Conservation (phyloP, 2,888 invertebrate genomes). For the Palloptera scutellata region DNA sequence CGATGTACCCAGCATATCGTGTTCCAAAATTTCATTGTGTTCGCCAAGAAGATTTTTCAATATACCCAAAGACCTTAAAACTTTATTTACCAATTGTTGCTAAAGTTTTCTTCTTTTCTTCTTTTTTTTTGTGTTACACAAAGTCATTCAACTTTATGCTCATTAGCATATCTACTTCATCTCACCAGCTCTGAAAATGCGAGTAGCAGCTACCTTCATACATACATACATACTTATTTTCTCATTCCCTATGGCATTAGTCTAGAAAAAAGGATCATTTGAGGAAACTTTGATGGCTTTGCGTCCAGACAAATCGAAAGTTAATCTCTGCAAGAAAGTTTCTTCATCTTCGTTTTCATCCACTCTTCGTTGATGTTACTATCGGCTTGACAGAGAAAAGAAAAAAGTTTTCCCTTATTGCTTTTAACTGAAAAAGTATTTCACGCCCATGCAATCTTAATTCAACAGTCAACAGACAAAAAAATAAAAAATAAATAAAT, state of each 20-base stretch:
- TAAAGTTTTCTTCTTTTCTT: too few relatives aligned
- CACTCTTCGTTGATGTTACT: background rate
- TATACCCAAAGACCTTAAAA: too few relatives aligned
- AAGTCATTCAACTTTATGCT: slow-evolving; percentile 20
- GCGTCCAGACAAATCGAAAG: slow-evolving; percentile 35
- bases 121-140: background rate
- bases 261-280: background rate
- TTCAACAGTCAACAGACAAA: too few relatives aligned
- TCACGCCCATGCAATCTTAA: background rate
- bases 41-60: too few relatives aligned
- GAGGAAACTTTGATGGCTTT: slow-evolving; percentile 4
- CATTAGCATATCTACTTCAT: slow-evolving; percentile 16
- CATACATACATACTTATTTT: too few relatives aligned
- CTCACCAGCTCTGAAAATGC: too few relatives aligned
- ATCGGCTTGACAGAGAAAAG: background rate
- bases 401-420: too few relatives aligned
- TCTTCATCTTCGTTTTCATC: background rate
- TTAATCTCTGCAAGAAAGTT: slow-evolving; percentile 24
- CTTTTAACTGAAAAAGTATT: background rate
- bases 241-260: background rate
- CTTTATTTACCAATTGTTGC: too few relatives aligned
- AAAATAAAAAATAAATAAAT: too few relatives aligned
- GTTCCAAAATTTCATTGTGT: too few relatives aligned
- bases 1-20: too few relatives aligned
- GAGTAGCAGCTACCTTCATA: too few relatives aligned